Base-by-base conservation (phyloP, 2,797 vertebrate genomes). In the Xenops minutus region DNA sequence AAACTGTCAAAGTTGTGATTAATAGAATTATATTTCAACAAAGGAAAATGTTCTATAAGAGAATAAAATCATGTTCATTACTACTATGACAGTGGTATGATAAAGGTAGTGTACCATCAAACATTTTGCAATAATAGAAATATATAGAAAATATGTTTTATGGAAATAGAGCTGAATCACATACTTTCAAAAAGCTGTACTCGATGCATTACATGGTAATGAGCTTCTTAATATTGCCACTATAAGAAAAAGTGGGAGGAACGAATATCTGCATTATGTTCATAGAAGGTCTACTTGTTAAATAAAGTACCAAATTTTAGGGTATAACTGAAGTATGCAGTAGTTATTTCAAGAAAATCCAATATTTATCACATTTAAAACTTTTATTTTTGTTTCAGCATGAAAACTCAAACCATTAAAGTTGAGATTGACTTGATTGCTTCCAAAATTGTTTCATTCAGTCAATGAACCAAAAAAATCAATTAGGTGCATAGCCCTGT, bases 1-100 rank as follows among this genome's bases (percentile, higher is more conserved):
- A 95, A 97, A 88, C 92, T 96, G 97, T 89, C 96, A 95, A 78
- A 82, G 20, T 75, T 95, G 73, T 96, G 95, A 98, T 97, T 97
- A 97, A 97, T 89, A 94, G 83, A 95, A 79, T 61, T 95, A 43
- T 41, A 85, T 86, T 95, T 39, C 84, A 94, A 92, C 58, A 93
- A 91, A 97, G 72, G 59, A 71, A 93, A 61, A 91, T 30, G 11
- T 27, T 51, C 68, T 91, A 10, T 72, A 74, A 91, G 59, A 93
- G 41, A 95, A 91, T 41, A 89, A 10, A 77, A 76, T 84, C 77
- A 36, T 91, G 22, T 87, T 92, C 56, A 41, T 89, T 26, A 43
- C 82, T 92, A 37, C 14, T 93, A 39, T 85, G 55, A 69, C 36
- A 92, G 51, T 75, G 15, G 39, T 55, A 72, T 58, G 72, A 86